These are phyloP conservation scores for Microtus montanus DNA, from an alignment of 2,113 vertebrate species.

Conservation along the genomic window DNA sequence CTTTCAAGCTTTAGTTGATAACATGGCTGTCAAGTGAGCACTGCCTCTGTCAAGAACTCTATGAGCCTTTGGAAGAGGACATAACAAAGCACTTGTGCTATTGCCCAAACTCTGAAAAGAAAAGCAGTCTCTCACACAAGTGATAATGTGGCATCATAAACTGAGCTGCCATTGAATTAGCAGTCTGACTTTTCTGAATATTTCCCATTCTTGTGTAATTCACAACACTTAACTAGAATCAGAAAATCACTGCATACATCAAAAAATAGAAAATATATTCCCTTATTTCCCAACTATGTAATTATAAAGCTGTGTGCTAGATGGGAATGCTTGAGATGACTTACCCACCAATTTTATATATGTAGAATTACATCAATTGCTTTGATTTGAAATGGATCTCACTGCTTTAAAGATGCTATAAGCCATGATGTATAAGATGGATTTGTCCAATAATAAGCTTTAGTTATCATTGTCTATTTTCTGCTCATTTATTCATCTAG, in stretches of 20 bases:
- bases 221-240: not conserved
- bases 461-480: not conserved
- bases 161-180: conserved; percentile 21
- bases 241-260: not conserved
- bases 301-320: conserved; percentile 4
- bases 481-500: not conserved
- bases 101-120: not conserved
- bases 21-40: not conserved
- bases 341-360: not conserved
- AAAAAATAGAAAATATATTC: conserved; percentile 32
- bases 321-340: not conserved
- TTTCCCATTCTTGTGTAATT: not conserved
- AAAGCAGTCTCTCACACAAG: conserved; percentile 9
- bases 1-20: not conserved
- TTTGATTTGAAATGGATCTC: not conserved
- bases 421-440: not conserved
- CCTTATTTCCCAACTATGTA: not conserved
- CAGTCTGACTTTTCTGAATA: not conserved
- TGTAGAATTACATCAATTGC: not conserved
- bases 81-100: not conserved
- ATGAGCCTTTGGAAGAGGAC: not conserved
- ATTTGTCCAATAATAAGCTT: not conserved
- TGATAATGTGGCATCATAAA: not conserved
- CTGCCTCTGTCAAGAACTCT: not conserved
- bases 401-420: not conserved